Evolutionary conservation across 2,797 vertebrate genomes (phyloP).

Genomic region (Limnodromus scolopaceus): DNA sequence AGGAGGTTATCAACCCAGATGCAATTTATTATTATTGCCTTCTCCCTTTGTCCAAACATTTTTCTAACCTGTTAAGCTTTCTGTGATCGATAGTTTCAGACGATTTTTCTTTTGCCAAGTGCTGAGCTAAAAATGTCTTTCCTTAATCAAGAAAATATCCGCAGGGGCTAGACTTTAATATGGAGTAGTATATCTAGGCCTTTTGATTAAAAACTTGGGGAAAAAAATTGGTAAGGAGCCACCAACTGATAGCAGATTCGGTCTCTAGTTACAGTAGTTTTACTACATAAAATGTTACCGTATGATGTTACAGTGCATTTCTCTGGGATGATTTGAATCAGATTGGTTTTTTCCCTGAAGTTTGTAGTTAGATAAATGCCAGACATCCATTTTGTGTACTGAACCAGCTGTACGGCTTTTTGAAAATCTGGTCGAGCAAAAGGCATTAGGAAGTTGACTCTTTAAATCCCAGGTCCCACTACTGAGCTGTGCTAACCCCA

Average conservation of each 20-base stretch:
- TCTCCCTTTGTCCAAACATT: conserved; percentile 47
- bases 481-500: no score
- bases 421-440: neutral
- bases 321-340: neutral
- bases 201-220: neutral
- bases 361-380: neutral
- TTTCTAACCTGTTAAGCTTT: conserved; percentile 19
- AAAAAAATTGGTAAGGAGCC: neutral
- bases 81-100: neutral
- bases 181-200: neutral
- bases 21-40: conserved; percentile 18
- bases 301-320: neutral
- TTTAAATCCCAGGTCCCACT: neutral
- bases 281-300: neutral
- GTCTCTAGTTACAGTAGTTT: neutral
- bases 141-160: neutral
- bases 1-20: conserved; percentile 21
- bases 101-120: conserved; percentile 13
- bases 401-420: neutral
- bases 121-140: conserved; percentile 22
- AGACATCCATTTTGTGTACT: neutral
- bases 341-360: neutral
- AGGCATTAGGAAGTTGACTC: neutral
- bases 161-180: neutral
- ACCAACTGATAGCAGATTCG: neutral